Evolutionary conservation across 2,113 vertebrate genomes (phyloP).

Genomic region (Galemys pyrenaicus): DNA sequence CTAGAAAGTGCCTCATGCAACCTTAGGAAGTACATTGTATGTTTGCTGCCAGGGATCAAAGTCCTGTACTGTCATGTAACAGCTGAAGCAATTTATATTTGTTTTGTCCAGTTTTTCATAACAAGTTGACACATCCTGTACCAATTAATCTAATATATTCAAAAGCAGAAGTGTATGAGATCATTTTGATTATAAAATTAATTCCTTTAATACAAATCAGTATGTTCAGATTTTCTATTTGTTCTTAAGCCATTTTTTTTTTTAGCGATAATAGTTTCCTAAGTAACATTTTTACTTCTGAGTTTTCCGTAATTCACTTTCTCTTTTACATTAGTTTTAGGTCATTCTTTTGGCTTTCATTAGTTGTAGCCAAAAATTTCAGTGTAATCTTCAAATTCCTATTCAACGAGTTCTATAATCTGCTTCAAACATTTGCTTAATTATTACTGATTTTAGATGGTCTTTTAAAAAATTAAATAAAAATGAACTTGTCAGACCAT

Average conservation of each 20-base stretch:
- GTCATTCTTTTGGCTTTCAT: not conserved
- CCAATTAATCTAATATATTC: not conserved
- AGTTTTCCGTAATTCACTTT: slow-evolving; percentile 16
- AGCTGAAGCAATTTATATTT: not conserved
- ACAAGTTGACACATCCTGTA: not conserved
- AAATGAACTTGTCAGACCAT: not conserved
- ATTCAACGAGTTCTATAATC: not conserved
- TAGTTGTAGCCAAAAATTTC: not conserved
- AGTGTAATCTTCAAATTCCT: not conserved
- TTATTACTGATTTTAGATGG: not conserved
- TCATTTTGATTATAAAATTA: not conserved
- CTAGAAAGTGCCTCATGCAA: not conserved
- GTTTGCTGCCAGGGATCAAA: not conserved
- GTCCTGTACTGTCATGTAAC: not conserved
- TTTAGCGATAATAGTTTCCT: not conserved
- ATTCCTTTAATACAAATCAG: not conserved
- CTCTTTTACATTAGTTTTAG: not conserved
- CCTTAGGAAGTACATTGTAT: not conserved
- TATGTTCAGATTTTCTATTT: not conserved
- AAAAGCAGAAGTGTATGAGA: not conserved
- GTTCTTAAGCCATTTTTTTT: not conserved
- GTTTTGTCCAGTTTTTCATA: not conserved
- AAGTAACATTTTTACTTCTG: not conserved
- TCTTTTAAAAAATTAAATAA: not conserved
- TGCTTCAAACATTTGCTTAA: not conserved